Evolutionary conservation across 2,888 invertebrate species (phyloP).

Genomic region (Thysanoteuthis rhombus): DNA sequence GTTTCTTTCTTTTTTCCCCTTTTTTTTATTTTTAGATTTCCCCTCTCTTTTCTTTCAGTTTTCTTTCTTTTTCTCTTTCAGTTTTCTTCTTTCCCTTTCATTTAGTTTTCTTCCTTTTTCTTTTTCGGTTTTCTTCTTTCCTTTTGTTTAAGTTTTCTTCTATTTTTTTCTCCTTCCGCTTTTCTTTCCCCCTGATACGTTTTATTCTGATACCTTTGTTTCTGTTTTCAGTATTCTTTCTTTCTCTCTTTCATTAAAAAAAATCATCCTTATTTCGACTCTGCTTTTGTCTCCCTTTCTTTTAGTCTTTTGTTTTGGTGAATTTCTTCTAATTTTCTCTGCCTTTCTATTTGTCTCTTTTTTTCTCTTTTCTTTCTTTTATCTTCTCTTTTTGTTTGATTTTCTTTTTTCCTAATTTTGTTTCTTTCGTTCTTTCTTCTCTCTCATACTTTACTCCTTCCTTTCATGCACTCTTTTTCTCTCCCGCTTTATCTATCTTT

Average conservation of each 20-base stretch:
- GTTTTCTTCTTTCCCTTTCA: background rate
- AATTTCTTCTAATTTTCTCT: no score
- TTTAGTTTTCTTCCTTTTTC: background rate
- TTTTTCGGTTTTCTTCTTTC: background rate
- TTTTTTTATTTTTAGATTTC: background rate
- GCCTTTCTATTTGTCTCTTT: no score
- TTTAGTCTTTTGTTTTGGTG: no score
- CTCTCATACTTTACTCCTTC: background rate
- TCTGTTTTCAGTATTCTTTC: background rate
- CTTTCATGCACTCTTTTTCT: no score
- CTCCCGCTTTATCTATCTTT: no score
- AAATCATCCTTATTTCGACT: no score
- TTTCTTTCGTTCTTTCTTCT: background rate
- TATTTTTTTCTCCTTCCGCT: background rate
- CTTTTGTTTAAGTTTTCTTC: background rate
- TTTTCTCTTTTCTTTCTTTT: background rate
- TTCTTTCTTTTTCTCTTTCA: background rate
- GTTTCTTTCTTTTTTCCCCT: background rate
- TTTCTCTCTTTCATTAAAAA: background rate
- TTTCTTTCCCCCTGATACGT: background rate
- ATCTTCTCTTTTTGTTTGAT: background rate
- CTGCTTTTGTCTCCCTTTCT: no score
- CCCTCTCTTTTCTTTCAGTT: background rate
- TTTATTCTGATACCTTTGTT: background rate
- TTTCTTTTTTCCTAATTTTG: background rate